Evolutionary conservation across 1,140 invertebrate genomes (phyloP).

Genomic region (Leptinotarsa defecta): DNA sequence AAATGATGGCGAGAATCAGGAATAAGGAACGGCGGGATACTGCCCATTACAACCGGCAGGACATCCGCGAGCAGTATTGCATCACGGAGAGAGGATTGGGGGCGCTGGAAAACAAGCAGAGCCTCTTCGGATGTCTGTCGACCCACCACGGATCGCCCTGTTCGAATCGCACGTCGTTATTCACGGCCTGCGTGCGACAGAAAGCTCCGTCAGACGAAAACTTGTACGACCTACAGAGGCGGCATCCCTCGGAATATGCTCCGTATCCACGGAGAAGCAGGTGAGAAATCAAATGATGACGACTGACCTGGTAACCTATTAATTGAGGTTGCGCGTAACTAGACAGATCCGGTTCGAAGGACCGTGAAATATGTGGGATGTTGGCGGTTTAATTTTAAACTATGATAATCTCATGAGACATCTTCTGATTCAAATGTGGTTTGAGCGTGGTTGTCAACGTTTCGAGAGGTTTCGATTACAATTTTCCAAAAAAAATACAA

Average conservation of each 20-base stretch:
- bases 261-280: constrained; percentile 62
- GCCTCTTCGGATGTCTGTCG: constrained; percentile 75
- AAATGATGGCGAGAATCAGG: constrained; percentile 64
- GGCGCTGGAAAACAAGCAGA: constrained; percentile 76
- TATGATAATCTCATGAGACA: no score
- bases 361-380: not conserved
- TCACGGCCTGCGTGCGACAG: constrained; percentile 83
- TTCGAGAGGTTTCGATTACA: no score
- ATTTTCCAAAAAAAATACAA: no score
- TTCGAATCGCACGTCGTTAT: constrained; percentile 67
- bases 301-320: not conserved
- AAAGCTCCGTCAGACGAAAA: constrained; percentile 85
- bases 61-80: constrained; percentile 89
- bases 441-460: no score
- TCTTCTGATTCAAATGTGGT: no score
- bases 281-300: constrained; percentile 26
- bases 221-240: constrained; percentile 64
- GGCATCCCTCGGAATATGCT: constrained; percentile 65
- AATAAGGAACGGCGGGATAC: constrained; percentile 53
- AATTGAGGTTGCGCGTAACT: not conserved
- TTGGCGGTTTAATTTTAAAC: no score
- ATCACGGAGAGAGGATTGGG: constrained; percentile 87
- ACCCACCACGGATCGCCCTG: constrained; percentile 68
- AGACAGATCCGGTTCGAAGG: not conserved
- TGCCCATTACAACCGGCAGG: constrained; percentile 82